phyloP scores from a whole-genome alignment of 2,888 invertebrate genomes.

The Caenorhabditis sp. region DNA sequence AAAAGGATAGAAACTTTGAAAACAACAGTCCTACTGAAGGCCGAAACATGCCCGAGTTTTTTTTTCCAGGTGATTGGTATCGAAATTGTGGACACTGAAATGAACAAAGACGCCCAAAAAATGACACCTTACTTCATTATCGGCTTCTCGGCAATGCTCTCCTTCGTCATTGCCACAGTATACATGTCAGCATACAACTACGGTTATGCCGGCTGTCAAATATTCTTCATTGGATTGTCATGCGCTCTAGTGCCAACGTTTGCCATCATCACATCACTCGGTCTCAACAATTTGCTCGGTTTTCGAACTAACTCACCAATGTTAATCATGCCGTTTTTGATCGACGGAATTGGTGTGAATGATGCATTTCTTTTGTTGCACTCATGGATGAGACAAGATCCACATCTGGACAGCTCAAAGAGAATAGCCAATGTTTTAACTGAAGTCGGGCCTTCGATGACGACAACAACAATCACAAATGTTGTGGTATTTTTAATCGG shows the following conservation, averaged over 20 bases:
- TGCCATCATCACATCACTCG: conserved; percentile 65
- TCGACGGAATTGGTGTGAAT: conserved; percentile 69
- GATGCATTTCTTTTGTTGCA: conserved; percentile 68
- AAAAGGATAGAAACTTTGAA: no score
- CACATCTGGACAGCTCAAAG: conserved; percentile 18
- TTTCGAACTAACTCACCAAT: conserved; percentile 64
- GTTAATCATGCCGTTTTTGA: conserved; percentile 69
- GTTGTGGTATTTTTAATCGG: conserved; percentile 68
- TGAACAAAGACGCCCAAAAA: conserved; percentile 67
- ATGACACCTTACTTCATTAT: conserved; percentile 64
- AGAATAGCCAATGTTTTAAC: conserved; percentile 36
- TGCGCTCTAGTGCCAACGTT: conserved; percentile 62
- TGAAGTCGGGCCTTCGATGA: conserved; percentile 69
- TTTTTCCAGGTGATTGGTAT: conserved; percentile 66
- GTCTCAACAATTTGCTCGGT: conserved; percentile 58
- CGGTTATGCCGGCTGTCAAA: conserved; percentile 45
- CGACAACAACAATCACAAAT: conserved; percentile 69
- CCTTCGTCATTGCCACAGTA: conserved; percentile 39
- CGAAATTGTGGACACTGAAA: conserved; percentile 70
- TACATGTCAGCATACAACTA: conserved; percentile 42
- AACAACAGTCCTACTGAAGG: no score
- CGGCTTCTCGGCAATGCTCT: conserved; percentile 51
- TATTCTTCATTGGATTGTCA: conserved; percentile 53
- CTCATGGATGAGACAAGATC: conserved; percentile 52
- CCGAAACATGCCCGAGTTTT: no score